Conservation (phyloP, 2,888 invertebrate genomes). For the Lysandra bellargus region DNA sequence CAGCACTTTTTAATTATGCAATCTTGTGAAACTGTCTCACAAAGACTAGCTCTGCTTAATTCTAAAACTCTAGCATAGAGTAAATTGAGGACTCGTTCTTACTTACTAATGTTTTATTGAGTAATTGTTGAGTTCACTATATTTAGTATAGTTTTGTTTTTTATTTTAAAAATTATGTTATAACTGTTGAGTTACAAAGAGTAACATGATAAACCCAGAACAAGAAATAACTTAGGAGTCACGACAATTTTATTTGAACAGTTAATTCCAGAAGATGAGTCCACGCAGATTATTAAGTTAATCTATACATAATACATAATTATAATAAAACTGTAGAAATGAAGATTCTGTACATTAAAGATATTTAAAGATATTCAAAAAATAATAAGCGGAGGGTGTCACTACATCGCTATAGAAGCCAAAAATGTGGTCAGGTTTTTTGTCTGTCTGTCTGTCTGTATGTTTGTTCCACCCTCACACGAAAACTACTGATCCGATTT, state of each 20-base stretch:
- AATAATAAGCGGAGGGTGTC: too few species aligned
- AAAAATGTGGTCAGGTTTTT: too few species aligned
- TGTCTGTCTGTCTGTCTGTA: too few species aligned
- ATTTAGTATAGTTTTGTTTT: background rate
- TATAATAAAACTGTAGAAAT: too few species aligned
- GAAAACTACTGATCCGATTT: too few species aligned
- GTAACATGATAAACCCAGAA: background rate
- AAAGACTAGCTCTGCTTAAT: constrained; percentile 15
- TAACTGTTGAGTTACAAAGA: background rate
- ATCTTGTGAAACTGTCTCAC: background rate
- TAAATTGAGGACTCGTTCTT: background rate
- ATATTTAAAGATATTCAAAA: too few species aligned
- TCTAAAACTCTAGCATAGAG: background rate
- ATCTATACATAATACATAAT: background rate
- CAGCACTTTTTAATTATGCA: constrained; percentile 12
- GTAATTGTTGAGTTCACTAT: background rate
- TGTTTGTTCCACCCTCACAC: too few species aligned
- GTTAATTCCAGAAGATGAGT: background rate
- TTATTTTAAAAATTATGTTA: background rate
- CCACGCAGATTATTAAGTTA: background rate
- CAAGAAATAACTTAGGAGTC: background rate
- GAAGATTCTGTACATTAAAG: too few species aligned
- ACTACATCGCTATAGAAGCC: too few species aligned
- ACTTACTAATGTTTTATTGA: background rate
- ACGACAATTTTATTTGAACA: background rate